These are phyloP conservation scores for Bombus picipes DNA, from an alignment of 1,140 invertebrate species.

Conservation along the genomic window DNA sequence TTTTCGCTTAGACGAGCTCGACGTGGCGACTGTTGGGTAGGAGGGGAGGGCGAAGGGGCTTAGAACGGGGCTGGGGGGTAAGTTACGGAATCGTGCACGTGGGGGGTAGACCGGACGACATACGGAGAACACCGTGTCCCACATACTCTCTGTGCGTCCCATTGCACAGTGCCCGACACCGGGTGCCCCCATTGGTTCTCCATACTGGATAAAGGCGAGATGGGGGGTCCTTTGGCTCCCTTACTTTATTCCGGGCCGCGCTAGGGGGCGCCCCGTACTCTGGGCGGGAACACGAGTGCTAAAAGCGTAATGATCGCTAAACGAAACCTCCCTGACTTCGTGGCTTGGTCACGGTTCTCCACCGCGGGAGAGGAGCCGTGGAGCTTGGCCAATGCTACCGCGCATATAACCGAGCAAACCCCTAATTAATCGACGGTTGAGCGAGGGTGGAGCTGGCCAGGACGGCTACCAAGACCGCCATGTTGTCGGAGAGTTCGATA, in stretches of 20 bases:
- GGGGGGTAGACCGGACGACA: conserved; percentile 77
- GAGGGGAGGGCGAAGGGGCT: too few species aligned
- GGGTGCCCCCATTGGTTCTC: conserved; percentile 73
- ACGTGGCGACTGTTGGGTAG: not conserved
- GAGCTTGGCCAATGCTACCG: not conserved
- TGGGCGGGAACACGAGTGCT: conserved; percentile 78
- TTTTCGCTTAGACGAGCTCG: conserved; percentile 12
- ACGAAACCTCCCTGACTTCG: conserved; percentile 67
- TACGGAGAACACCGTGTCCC: conserved; percentile 76
- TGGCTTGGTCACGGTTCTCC: not conserved
- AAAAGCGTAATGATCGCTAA: conserved; percentile 80
- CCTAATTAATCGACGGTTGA: conserved; percentile 41
- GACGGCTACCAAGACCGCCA: not conserved
- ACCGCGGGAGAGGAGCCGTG: not conserved
- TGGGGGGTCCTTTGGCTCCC: conserved; percentile 77
- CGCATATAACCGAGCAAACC: conserved; percentile 12
- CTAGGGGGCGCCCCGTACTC: conserved; percentile 70
- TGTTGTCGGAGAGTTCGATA: conserved; percentile 26
- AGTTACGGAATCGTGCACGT: conserved; percentile 63
- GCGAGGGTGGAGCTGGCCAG: conserved; percentile 36
- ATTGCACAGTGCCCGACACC: conserved; percentile 72
- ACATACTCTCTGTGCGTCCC: conserved; percentile 71
- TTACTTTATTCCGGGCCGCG: conserved; percentile 71
- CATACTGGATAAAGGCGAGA: conserved; percentile 76
- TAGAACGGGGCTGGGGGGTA: conserved; percentile 13